Conservation (phyloP, 2,113 vertebrate genomes). For the Macquaria ambigua region DNA sequence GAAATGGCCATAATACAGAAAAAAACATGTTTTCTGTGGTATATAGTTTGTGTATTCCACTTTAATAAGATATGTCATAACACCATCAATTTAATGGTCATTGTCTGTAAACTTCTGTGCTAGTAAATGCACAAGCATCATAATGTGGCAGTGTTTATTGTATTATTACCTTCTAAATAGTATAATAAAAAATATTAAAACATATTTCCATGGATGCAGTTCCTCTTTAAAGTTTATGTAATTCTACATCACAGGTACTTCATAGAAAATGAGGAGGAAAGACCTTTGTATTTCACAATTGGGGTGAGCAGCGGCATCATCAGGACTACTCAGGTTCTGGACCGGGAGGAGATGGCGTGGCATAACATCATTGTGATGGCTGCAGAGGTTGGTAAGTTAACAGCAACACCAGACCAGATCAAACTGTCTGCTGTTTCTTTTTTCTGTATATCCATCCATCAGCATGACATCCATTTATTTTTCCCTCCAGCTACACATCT, state of each 20-base stretch:
- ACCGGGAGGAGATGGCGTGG: constrained; percentile 91
- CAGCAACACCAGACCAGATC: neutral
- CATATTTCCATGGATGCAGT: too few relatives aligned
- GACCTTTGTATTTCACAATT: constrained; percentile 89
- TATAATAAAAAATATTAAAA: too few relatives aligned
- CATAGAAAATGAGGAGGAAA: constrained; percentile 85
- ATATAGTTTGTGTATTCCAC: too few relatives aligned
- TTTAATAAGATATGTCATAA: too few relatives aligned
- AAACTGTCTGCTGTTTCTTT: neutral
- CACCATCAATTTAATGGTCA: too few relatives aligned
- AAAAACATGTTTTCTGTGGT: too few relatives aligned
- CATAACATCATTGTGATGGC: constrained; percentile 93
- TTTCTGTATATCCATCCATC: neutral
- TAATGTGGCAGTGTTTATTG: neutral
- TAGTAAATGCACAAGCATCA: neutral
- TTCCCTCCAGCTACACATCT: neutral
- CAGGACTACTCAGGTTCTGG: constrained; percentile 88
- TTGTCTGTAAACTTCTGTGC: neutral
- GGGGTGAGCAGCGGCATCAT: constrained; percentile 89
- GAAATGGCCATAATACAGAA: too few relatives aligned
- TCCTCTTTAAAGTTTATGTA: too few relatives aligned
- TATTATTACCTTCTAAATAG: neutral
- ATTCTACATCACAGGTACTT: constrained; percentile 85
- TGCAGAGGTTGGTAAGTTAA: constrained; percentile 90
- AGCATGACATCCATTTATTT: neutral